Conservation (phyloP, 2,888 invertebrate species). For the Netelia virgata region DNA sequence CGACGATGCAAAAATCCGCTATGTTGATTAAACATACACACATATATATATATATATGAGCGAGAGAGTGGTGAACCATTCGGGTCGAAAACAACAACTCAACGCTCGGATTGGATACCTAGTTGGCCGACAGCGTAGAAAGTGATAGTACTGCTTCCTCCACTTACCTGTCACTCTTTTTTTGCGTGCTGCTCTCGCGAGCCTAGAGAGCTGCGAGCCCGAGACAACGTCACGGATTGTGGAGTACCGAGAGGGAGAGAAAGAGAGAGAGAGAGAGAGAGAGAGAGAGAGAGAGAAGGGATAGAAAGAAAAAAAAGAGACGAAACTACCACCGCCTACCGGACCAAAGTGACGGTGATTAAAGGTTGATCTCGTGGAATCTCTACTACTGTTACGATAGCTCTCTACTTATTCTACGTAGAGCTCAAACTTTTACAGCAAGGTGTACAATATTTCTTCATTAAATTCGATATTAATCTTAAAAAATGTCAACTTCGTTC, state of each 20-base stretch:
- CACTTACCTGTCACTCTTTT: constrained; percentile 69
- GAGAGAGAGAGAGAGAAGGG: neutral
- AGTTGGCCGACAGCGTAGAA: constrained; percentile 71
- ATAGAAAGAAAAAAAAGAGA: constrained; percentile 38
- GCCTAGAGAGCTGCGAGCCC: constrained; percentile 42
- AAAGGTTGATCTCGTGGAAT: constrained; percentile 54
- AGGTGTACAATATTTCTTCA: neutral
- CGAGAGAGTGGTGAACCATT: constrained; percentile 58
- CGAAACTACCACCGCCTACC: constrained; percentile 33
- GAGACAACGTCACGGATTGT: constrained; percentile 60
- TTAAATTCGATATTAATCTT: too few species aligned
- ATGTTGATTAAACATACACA: neutral
- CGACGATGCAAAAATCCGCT: neutral
- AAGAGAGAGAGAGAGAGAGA: constrained; percentile 34
- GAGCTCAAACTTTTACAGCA: neutral
- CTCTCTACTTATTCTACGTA: neutral
- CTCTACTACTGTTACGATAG: constrained; percentile 29
- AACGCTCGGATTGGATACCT: constrained; percentile 62
- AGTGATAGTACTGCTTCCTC: constrained; percentile 72
- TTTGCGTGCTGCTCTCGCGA: constrained; percentile 30
- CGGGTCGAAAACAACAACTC: constrained; percentile 63
- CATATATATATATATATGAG: constrained; percentile 17
- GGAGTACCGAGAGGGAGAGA: constrained; percentile 14
- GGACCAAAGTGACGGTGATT: constrained; percentile 46
- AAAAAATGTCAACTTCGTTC: too few species aligned